These are phyloP conservation scores for Trochalopteron elliotii DNA, from an alignment of 2,113 vertebrate genomes.

Conservation along the genomic window DNA sequence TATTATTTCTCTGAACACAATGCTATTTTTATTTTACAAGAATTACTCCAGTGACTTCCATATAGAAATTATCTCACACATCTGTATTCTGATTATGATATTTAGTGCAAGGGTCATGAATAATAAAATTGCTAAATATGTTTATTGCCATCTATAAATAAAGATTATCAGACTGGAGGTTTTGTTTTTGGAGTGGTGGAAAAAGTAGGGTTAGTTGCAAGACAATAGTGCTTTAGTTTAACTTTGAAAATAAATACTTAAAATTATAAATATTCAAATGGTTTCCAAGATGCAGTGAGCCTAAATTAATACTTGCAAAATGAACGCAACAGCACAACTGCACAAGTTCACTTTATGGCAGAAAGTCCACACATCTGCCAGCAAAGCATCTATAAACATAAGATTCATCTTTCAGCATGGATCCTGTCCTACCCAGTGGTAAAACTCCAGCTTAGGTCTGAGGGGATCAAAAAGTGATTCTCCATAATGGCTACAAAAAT, in stretches of 20 bases:
- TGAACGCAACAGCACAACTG: conserved; percentile 9
- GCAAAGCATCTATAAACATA: not conserved
- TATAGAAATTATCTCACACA: conserved; percentile 73
- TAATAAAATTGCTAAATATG: conserved; percentile 83
- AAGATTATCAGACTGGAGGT: conserved; percentile 71
- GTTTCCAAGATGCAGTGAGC: conserved; percentile 44
- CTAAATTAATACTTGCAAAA: conserved; percentile 46
- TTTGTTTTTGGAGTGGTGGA: conserved; percentile 70
- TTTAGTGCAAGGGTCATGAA: conserved; percentile 81
- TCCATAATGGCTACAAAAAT: accelerated
- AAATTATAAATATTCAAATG: conserved; percentile 78
- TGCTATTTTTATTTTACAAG: conserved; percentile 77
- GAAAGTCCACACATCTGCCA: conserved; percentile 23
- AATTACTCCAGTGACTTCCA: conserved; percentile 68
- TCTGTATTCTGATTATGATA: conserved; percentile 81
- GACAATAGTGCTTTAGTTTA: conserved; percentile 80
- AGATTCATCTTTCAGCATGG: not conserved
- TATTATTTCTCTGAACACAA: conserved; percentile 69
- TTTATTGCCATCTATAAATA: conserved; percentile 82
- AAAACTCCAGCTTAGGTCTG: not conserved
- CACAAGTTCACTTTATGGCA: not conserved
- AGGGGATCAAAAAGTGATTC: not conserved
- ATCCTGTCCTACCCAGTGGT: accelerated
- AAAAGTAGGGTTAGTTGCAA: conserved; percentile 76
- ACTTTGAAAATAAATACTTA: conserved; percentile 80